A percentile compares a stretch with the other conserved stretches of the same genome.
Evolutionary conservation across 1,140 invertebrate genomes (phyloP).

Genomic region (Achroia grisella): DNA sequence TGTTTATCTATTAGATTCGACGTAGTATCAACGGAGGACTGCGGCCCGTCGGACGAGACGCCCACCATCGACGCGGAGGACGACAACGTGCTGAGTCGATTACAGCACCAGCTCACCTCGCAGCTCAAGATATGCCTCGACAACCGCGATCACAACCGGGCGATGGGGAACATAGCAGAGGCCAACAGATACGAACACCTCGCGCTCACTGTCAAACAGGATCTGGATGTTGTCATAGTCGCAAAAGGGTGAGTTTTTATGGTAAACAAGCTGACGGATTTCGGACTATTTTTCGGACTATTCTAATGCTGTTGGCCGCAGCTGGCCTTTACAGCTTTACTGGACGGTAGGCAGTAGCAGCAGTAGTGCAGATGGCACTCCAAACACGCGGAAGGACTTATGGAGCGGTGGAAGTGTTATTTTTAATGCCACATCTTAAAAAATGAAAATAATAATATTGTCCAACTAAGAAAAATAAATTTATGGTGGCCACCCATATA

Average conservation of each 20-base stretch:
- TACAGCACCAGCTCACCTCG: slow-evolving; percentile 88
- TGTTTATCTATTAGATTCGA: slow-evolving; percentile 79
- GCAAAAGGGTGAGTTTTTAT: slow-evolving; percentile 69
- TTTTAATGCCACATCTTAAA: no score
- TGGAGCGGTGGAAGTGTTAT: no score
- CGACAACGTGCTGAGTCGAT: slow-evolving; percentile 70
- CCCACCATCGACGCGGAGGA: slow-evolving; percentile 54
- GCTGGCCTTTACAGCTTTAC: no score
- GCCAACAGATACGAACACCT: slow-evolving; percentile 93
- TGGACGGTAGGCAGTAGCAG: no score
- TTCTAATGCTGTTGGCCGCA: no score
- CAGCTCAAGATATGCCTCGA: slow-evolving; percentile 90
- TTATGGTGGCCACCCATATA: no score
- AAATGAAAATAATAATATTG: no score
- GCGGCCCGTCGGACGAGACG: slow-evolving; percentile 77
- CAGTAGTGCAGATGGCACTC: no score
- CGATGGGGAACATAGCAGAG: slow-evolving; percentile 94
- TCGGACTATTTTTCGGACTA: no score
- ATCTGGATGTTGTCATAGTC: slow-evolving; percentile 89
- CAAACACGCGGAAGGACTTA: no score
- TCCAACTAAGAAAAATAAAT: no score
- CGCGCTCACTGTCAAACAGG: slow-evolving; percentile 87
- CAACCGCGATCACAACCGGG: slow-evolving; percentile 91
- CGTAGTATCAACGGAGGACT: slow-evolving; percentile 81
- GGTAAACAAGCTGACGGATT: no score